Base-by-base conservation (phyloP, 2,113 vertebrate genomes). In the Stigmatopora argus region DNA sequence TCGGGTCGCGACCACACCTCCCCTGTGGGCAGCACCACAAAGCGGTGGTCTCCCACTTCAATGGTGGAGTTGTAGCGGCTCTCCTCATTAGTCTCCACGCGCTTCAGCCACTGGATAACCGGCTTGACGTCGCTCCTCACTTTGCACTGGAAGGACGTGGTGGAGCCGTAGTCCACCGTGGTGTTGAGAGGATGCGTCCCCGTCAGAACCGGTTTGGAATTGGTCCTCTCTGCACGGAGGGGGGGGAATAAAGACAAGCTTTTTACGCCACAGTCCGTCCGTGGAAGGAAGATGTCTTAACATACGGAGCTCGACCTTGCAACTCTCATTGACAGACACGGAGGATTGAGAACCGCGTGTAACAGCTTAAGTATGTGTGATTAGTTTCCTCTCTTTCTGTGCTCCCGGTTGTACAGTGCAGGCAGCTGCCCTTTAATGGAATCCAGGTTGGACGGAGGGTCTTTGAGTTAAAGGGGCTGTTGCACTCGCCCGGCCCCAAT, bases 121-220 rank as follows among this genome's bases (percentile, higher is more conserved):
- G 97, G 97, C 77, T 97, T 98, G n/a, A 99, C 97, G 0, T 98
- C 97, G 0, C 97, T 99, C 77, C 95, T 91, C 65, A 99, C 97
- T 60, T 96, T 98, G 89, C 97, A 99, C 87, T 99, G 97, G 84
- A 99, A 96, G 0, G 97, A 99, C 0, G 97, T 98, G 12, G 96
- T 96, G 65, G 96, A 96, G 0, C 97, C 97, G 0, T 95, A 98
- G 89, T 96, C 95, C 70, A 98, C 96, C 0, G 96, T 99, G 0
- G 96, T 99, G 88, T 99, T 99, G 53, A 99, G 93, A 0, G 97
- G 97, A 73, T 99, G 97, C 0, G 95, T 95, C 44, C 97, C 97
- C 0, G 96, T 97, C 77, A 99, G 87, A 66, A 98, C 89, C 0
- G 97, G 97, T 74, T 98, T 99, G 71, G 94, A 98, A 83, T 95